Base-by-base conservation (phyloP, 2,888 invertebrate genomes). In the Fissipunctia ypsillon region DNA sequence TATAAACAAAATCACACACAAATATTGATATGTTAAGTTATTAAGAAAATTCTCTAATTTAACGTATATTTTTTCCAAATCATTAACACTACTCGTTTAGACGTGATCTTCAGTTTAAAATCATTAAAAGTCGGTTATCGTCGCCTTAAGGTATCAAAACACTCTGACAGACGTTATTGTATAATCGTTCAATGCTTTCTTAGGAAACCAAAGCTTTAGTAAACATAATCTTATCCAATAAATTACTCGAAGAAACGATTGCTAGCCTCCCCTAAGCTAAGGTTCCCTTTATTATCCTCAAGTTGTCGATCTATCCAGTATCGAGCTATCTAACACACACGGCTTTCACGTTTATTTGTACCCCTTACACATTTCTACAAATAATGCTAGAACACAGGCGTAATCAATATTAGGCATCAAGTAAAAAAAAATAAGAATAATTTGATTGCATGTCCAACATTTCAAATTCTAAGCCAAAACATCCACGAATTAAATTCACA, bases 231-330 rank as follows among this genome's bases (percentile, higher is more conserved):
- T 22, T 6, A 52, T 31, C 43, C 19, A 68, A 78, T 81, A 78
- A 78, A 81, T 81, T 43, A 81, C 22, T 12, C 43, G 14, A 56
- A n/a, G 16, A n/a, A 56, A n/a, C 54, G 50, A 56, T 65, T 16
- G 41, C 50, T 31, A 1, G 19, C 31, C 56, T 45, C 22, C 5
- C 12, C 19, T 60, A 69, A 81, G 64, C 54, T 45, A n/a, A 19
- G 54, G 22, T 9, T 76, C 4, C 4, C 25, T 77, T 76, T 59
- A 78, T 69, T 78, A 77, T 41, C 50, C 78, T 78, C 82, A 50
- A 69, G 78, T 54, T 54, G 77, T 81, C 81, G 52, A 76, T 76
- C 7, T 31, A 54, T 59, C 12, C 50, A 4, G n/a, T 28, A 66
- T 43, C 35, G 19, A 52, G 52, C 22, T 74, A 65, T 77, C 75